Base-by-base conservation (phyloP, 2,888 invertebrate genomes). In the Seira musarum region DNA sequence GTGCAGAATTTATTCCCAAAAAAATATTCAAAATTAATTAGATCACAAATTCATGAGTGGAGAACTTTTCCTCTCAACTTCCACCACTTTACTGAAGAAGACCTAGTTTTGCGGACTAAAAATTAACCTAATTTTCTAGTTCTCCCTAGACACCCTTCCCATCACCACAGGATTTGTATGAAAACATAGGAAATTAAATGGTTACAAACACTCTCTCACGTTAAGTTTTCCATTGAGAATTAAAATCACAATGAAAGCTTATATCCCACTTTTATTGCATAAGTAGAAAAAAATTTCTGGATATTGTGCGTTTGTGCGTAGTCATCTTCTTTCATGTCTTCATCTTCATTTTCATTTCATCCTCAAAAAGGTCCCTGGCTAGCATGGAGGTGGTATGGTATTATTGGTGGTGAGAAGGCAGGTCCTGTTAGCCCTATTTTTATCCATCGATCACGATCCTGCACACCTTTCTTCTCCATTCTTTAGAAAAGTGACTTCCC, bases 391-490 rank as follows among this genome's bases (percentile, higher is more conserved):
- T 53, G 53, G 53, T 53, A 53, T 13, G 6, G 53, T 13, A 53
- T 40, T 40, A n/a, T n/a, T n/a, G n/a, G n/a, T n/a, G n/a, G 5
- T 35, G 40, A 24, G 13, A 5, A 24, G 22, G 13, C 22, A 40
- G 71, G 71, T 71, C 61, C 71, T 71, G 71, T 71, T 71, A 71
- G 21, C 13, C 30, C 60, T 70, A 70, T 70, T 70, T 53, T 53
- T 53, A 53, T 53, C 53, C 53, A 17, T 53, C 2, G 3, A 30
- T 30, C 30, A 30, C 8, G 30, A 30, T 30, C 30, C 2, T 8
- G 53, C 17, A 53, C 15, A 53, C 53, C 53, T 53, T 53, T 53
- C 15, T 53, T 30, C 13, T 30, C 30, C 30, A 53, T 17, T 17
- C 53, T 53, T 53, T 8, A 53, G 15, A 17, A 53, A 53, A 53